Conservation (phyloP, 2,113 vertebrate species). For the Petrocephalus zakoni region DNA sequence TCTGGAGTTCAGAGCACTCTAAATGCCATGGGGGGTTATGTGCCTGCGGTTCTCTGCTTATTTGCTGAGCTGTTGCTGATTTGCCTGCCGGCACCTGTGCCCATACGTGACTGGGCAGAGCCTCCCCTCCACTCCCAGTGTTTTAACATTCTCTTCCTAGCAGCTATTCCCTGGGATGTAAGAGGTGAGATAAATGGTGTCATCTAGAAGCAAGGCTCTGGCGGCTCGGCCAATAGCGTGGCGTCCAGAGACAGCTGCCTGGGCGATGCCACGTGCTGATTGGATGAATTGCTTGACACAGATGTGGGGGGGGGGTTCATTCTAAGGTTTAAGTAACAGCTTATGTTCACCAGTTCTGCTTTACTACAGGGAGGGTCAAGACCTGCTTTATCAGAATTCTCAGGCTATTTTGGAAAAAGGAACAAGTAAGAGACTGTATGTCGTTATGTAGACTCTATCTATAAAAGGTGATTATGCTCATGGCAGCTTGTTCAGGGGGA, state of each 20-base stretch:
- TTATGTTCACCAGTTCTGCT: neutral
- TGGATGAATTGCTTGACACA: neutral
- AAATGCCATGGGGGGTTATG: constrained; percentile 17
- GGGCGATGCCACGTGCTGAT: neutral
- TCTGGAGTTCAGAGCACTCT: constrained; percentile 33
- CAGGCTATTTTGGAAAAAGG: neutral
- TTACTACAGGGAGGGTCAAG: neutral
- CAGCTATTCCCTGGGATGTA: neutral
- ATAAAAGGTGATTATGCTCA: neutral
- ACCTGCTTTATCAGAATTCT: neutral
- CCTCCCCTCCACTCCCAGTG: neutral
- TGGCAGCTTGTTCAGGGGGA: neutral
- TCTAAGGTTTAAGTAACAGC: neutral
- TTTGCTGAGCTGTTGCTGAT: constrained; percentile 46
- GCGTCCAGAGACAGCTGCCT: neutral
- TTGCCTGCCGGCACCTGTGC: constrained; percentile 49
- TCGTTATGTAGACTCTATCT: neutral
- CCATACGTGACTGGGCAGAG: constrained; percentile 53
- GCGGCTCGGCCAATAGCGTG: neutral
- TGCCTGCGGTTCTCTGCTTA: neutral
- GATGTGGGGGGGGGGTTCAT: neutral
- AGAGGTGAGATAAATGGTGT: neutral
- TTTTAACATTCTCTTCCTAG: neutral
- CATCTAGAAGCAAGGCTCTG: neutral
- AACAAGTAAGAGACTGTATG: neutral